phyloP scores from a whole-genome alignment of 1,140 invertebrate genomes.

The Mycetomoellerius zeteki region DNA sequence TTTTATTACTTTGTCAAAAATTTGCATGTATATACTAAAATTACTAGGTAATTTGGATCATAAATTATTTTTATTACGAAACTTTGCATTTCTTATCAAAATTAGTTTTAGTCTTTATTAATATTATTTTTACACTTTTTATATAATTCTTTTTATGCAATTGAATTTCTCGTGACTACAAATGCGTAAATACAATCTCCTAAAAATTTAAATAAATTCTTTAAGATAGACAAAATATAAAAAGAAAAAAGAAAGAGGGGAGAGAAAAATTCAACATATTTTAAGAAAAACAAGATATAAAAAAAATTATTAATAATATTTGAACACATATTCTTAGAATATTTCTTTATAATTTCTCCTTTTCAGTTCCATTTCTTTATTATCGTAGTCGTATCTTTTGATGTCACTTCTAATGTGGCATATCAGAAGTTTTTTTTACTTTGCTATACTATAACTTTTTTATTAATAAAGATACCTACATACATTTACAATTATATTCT shows the following conservation, averaged over 20 bases:
- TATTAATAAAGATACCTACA: no score
- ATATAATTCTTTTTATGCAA: slow-evolving; percentile 3
- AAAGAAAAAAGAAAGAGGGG: background rate
- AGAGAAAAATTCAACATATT: background rate
- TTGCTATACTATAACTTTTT: no score
- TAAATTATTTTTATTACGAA: background rate
- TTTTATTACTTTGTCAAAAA: background rate
- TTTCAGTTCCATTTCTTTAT: background rate
- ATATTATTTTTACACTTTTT: background rate
- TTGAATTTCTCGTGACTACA: background rate
- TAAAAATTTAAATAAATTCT: background rate
- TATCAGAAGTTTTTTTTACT: no score
- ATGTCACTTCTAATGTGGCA: no score
- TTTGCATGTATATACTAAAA: background rate
- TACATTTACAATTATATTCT: no score
- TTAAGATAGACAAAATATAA: background rate
- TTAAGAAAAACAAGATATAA: background rate
- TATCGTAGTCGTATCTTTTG: no score
- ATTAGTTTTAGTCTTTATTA: background rate
- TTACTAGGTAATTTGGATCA: background rate
- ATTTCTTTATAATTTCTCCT: background rate
- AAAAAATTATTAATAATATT: background rate
- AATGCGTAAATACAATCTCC: background rate
- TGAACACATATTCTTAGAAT: background rate
- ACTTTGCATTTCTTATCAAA: slow-evolving; percentile 1